Base-by-base conservation (phyloP, 2,113 vertebrate species). In the Centropus bengalensis region DNA sequence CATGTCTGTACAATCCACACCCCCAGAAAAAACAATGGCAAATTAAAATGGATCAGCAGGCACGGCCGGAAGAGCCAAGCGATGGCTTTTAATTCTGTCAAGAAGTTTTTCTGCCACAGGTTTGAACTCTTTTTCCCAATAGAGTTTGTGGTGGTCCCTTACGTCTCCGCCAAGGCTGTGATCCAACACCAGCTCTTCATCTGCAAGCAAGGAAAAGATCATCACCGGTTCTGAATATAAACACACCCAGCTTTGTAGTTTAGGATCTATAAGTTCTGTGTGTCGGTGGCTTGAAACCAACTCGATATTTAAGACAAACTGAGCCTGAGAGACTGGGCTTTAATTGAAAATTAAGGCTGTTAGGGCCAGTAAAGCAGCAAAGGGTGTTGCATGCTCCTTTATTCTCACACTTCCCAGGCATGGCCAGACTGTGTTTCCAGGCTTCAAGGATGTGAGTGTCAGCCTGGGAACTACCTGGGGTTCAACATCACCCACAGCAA, bases 121-220 rank as follows among this genome's bases (percentile, higher is more conserved):
- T 56, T 98, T 97, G 95, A 99, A 99, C 83, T 99, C 98, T 30
- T 92, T 95, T 97, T 99, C 99, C 99, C 99, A 99, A 59, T 98
- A 98, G 6, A 98, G 94, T 93, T 62, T 98, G 94, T 98, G 98
- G 74, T 97, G 97, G 75, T 98, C 97, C 96, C 93, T 98, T 80
- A 97, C 82, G 15, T 98, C 98, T 75, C 96, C 91, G 63, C 98
- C 93, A 26, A 97, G 95, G 73, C 86, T 97, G 97, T 97, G 97
- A 79, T 97, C 97, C 95, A 98, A 78, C 12, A 86, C 97, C 44
- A 98, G 79, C 9, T 98, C 98, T 96, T 98, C 97, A 94, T 99
- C 99, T 99, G 95, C 36, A 97, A 88, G 27, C 64, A 85, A 97
- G 69, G 93, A 93, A 82, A 95, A 88, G 13, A 92, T 14, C 26